Percentiles rank a stretch among this genome's conserved stretches.
phyloP scores from a whole-genome alignment of 2,888 invertebrate species.

The Phaedon cochleariae region DNA sequence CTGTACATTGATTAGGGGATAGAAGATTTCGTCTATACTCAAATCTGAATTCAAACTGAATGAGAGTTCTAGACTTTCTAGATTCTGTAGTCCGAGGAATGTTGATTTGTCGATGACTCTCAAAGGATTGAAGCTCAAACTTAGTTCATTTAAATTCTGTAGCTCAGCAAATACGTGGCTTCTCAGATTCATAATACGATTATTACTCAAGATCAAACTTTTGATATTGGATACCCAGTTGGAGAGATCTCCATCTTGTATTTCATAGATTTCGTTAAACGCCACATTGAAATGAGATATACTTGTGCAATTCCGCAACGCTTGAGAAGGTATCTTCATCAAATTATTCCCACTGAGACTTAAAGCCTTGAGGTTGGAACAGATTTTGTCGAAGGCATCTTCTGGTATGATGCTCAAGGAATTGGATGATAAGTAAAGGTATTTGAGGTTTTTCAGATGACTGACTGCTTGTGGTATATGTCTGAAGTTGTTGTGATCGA shows the following conservation, averaged over 20 bases:
- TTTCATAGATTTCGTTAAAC: conserved; percentile 84
- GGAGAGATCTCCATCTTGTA: conserved; percentile 78
- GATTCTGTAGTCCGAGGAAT: conserved; percentile 77
- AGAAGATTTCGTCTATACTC: conserved; percentile 76
- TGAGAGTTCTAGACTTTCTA: conserved; percentile 86
- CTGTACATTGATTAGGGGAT: conserved; percentile 76
- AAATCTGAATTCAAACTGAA: conserved; percentile 60
- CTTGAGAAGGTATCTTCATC: conserved; percentile 73
- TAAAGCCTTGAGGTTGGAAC: conserved; percentile 75
- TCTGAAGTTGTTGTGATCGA: conserved; percentile 81
- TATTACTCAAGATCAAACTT: conserved; percentile 84
- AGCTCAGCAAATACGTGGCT: conserved; percentile 77
- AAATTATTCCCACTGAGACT: conserved; percentile 85
- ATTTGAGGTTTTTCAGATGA: conserved; percentile 74
- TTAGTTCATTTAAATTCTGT: conserved; percentile 83
- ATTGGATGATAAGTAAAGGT: conserved; percentile 85
- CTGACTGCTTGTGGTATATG: conserved; percentile 76
- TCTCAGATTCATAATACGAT: conserved; percentile 79
- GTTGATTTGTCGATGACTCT: conserved; percentile 82
- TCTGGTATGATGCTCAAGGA: conserved; percentile 71
- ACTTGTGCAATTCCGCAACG: conserved; percentile 76
- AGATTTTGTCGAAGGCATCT: conserved; percentile 69
- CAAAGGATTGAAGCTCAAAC: conserved; percentile 90
- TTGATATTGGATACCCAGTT: conserved; percentile 82
- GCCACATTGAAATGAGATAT: conserved; percentile 89